Base-by-base conservation (phyloP, 2,888 invertebrate species). In the Drosophila sordidapex region DNA sequence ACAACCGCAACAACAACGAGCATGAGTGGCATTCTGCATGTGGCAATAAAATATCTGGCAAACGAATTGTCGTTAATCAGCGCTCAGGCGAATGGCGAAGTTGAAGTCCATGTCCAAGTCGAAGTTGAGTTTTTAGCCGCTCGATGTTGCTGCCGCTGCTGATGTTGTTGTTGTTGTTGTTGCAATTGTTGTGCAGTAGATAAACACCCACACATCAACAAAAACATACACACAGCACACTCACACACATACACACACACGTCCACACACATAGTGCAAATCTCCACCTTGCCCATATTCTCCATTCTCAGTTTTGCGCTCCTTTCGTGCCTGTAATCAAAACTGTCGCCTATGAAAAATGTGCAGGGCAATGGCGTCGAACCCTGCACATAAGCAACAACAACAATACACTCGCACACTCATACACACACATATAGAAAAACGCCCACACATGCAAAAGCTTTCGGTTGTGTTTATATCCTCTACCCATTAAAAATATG, bases 41-140 rank as follows among this genome's bases (percentile, higher is more conserved):
- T 70, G 70, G 87, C 73, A 87, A 87, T 89, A 89, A 89, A 85
- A 87, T 89, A 49, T 87, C 88, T 83, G 83, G 86, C 90, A 89
- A 87, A 88, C 90, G 90, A 89, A 89, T 83, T 89, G 90, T 84
- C 88, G 87, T 87, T 90, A 89, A 87, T 87, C 86, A 87, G 86
- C 76, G 81, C 79, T 71, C 72, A 73, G 54, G 67, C 67, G 68
- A 57, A 74, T 79, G 75, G 65, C 79, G 70, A 61, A 70, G 76
- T 67, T 74, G 61, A 74, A 71, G 67, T 68, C 70, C 70, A 62
- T 36, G 71, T 70, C 64, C 64, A 70, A 56, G 74, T 69, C 53
- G 53, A 62, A 65, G 68, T 69, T 64, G 56, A 61, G 33, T 53
- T 53, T 53, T 35, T 21, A 52, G 52, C 27, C 3, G 46, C 46